Base-by-base conservation (phyloP, 2,113 vertebrate species). In the Puntigrus tetrazona region DNA sequence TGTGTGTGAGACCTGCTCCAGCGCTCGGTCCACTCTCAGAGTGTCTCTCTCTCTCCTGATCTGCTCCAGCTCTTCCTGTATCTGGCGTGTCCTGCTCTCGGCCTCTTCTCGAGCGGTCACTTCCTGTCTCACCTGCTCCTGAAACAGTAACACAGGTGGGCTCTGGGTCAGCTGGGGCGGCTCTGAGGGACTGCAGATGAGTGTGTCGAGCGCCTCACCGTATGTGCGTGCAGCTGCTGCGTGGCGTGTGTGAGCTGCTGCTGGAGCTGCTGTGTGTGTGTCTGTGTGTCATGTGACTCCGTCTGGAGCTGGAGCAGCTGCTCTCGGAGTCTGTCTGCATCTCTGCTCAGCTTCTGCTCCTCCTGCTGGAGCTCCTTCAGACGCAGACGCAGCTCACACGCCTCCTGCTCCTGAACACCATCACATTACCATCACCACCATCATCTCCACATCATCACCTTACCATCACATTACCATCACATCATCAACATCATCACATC, bases 1-100 rank as follows among this genome's bases (percentile, higher is more conserved):
- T n/a, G 27, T 29, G 25, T 0, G 52, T 3, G 31, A 9, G 61
- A 95, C 95, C 95, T 95, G 93, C 27, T 93, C 89, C 87, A 95
- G 79, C 74, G 92, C 94, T 84, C 92, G 91, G 31, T 95, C 95
- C 92, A 94, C 91, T 67, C 92, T 91, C 82, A 92, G 80, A 0
- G 88, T 78, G 0, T 95, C 95, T 72, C 91, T 90, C 80, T 94
- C 94, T 22, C 92, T 86, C 78, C 89, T 91, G 0, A 84, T 90
- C 0, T 88, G 85, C 50, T 95, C 93, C 89, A 95, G 82, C 4
- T 94, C 94, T 2, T 87, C 87, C 83, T 94, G 91, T 13, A 94
- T 52, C n/a, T 87, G 87, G 38, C 43, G 91, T 22, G 92, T 59
- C 14, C 93, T 91, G 0, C 87, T 65, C 88, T 95, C 93, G 5